Base-by-base conservation (phyloP, 2,888 invertebrate species). In the Torymus aiolomorphi region DNA sequence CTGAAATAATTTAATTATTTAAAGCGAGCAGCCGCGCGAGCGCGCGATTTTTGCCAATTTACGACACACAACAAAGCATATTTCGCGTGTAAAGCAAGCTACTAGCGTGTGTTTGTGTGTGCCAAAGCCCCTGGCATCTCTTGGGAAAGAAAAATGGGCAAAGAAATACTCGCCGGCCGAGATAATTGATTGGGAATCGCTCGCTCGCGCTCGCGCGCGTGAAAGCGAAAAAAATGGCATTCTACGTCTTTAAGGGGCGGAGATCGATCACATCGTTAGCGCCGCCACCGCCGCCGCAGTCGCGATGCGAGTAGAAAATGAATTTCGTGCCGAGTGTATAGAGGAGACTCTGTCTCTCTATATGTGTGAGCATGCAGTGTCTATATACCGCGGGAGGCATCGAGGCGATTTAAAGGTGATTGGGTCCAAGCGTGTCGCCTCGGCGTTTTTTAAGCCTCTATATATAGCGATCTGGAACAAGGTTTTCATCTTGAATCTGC, bases 381-480 rank as follows among this genome's bases (percentile, higher is more conserved):
- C 13, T n/a, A 42, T 57, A 20, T 72, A 52, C 73, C 57, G 65
- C 72, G 57, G 72, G 74, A 70, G 59, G 70, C 71, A 74, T 66
- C 65, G 73, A 67, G 70, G 54, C 71, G 71, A 59, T 71, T 61
- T 42, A 76, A 59, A 83, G 66, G 78, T 71, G 81, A 80, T 80
- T 81, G 82, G 42, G 84, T 80, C 80, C 57, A 61, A 61, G 24
- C 63, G 49, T 74, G 63, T 73, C 73, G 62, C 61, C 20, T 51
- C 61, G 66, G 76, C 31, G 62, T 80, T 82, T 82, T 81, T 74
- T 69, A 71, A 72, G 76, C 70, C 80, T 81, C 88, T 87, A 84
- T 87, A 88, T 88, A 87, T 84, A 87, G 87, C 78, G 81, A 87
- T 86, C 81, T 85, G 81, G 87, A 86, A 86, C 88, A 85, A 87